A percentile compares a stretch with the other conserved stretches of the same genome.
phyloP scores from a whole-genome alignment of 2,888 invertebrate genomes.

The Drosophila subquinaria region DNA sequence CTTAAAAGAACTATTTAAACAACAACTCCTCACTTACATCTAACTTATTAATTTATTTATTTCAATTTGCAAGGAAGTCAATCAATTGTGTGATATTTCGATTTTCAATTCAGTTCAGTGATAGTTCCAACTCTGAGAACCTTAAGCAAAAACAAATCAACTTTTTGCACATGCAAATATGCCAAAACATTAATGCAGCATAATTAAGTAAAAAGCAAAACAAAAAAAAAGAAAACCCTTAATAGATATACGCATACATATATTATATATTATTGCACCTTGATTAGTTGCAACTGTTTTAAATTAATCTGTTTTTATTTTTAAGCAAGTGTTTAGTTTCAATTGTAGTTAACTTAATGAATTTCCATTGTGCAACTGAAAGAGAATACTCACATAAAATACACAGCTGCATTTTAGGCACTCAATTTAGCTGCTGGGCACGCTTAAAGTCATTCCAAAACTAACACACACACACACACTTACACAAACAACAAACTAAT shows the following conservation, averaged over 20 bases:
- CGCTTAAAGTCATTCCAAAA: conserved; percentile 38
- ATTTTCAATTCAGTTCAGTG: conserved; percentile 43
- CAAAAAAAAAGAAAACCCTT: conserved; percentile 6
- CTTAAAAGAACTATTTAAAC: conserved; percentile 26
- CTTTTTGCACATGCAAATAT: conserved; percentile 45
- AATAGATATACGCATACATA: conserved; percentile 21
- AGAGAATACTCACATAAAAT: conserved; percentile 45
- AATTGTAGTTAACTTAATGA: conserved; percentile 51
- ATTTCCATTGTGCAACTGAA: conserved; percentile 40
- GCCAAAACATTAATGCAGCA: conserved; percentile 41
- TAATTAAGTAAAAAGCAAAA: conserved; percentile 10
- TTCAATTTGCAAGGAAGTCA: conserved; percentile 29
- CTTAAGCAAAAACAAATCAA: conserved; percentile 26
- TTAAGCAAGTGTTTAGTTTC: conserved; percentile 44
- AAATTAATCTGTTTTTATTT: conserved; percentile 19
- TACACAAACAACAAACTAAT: conserved; percentile 47
- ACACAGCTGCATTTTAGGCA: conserved; percentile 28
- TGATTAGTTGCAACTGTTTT: conserved; percentile 22
- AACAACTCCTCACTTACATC: conserved; percentile 40
- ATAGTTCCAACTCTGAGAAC: conserved; percentile 55
- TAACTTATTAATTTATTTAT: conserved; percentile 52
- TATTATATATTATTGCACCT: conserved; percentile 24
- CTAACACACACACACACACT: conserved; percentile 28
- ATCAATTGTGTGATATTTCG: conserved; percentile 60
- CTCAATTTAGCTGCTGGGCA: conserved; percentile 32